Evolutionary conservation across 2,113 vertebrate genomes (phyloP), one percentile per base, ranked within the genome.

Genomic region (Clinocottus analis): DNA sequence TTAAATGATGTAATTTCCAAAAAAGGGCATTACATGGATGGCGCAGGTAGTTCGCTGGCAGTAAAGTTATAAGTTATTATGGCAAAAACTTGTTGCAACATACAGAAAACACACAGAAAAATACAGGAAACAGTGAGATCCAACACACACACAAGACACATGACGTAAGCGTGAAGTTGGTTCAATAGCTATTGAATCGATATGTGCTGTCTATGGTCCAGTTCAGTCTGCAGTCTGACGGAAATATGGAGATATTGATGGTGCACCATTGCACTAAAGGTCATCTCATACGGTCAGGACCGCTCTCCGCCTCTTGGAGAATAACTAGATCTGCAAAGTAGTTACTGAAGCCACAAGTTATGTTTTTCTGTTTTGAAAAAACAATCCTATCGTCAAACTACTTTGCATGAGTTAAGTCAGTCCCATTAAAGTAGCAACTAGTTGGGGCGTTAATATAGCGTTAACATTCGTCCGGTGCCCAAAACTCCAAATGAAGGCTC

Each of bases 221-320:
- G 23, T 82, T 79, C 69, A 64, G 66, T 27, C 53, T 29, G 70
- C n/a, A 71, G 62, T n/a, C 21, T n/a, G 49, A 16, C 10, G 33
- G 39, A 82, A 56, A 51, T 79, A 79, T 71, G 45, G 79, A 76
- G 45, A 35, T 49, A 63, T 37, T 62, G 73, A 71, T 69, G 59
- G 61, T 25, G 37, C 76, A 72, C 72, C 72, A 72, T 81, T 16
- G 3, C 35, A 11, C 10, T 76, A 80, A 90, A 85, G 83, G 77
- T 83, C 80, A 65, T 59, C 56, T 69, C 47, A 66, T 41, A 35
- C 47, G 43, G 21, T 61, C 66, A 37, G 59, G 16, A 49, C n/a
- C n/a, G 23, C 29, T 33, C 8, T 62, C 33, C 1, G 6, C 25
- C 60, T 53, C 23, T 33, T 14, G 37, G 61, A 63, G 29, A 19